Conservation (phyloP, 2,888 invertebrate species). For the Lithophane semibrunnea region DNA sequence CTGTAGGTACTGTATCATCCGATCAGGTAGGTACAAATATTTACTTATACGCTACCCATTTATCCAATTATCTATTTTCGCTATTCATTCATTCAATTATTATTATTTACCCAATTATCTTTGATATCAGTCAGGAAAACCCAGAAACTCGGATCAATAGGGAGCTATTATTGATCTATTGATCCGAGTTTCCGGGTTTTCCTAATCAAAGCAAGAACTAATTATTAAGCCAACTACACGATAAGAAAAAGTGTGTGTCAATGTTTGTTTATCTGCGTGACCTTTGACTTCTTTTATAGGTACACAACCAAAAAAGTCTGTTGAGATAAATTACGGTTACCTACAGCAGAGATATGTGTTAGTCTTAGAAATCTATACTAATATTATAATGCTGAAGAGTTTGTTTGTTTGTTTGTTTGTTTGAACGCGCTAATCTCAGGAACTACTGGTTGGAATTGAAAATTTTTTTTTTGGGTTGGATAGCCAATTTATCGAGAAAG, state of each 20-base stretch:
- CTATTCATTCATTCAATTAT: too few species aligned
- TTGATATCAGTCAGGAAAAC: not conserved
- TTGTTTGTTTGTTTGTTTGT: too few species aligned
- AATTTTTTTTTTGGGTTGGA: too few species aligned
- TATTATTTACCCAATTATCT: too few species aligned
- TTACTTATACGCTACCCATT: not conserved
- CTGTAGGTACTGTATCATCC: too few species aligned
- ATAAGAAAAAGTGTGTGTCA: conserved; percentile 44
- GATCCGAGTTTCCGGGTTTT: not conserved
- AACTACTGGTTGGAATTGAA: too few species aligned
- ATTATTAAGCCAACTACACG: conserved; percentile 26
- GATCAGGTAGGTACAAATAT: not conserved
- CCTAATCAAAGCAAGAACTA: not conserved
- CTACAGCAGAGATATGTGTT: conserved; percentile 6
- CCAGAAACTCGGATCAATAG: conserved; percentile 3
- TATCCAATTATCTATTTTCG: too few species aligned
- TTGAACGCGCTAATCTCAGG: too few species aligned
- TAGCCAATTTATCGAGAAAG: too few species aligned
- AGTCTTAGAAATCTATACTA: conserved; percentile 10
- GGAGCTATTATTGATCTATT: not conserved
- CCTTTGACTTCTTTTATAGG: conserved; percentile 48
- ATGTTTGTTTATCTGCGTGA: conserved; percentile 50
- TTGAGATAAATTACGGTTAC: conserved; percentile 22
- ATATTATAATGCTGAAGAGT: too few species aligned
- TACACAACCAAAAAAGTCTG: conserved; percentile 10